Evolutionary conservation across 2,797 vertebrate species (phyloP).

Genomic region (Malurus splendens): DNA sequence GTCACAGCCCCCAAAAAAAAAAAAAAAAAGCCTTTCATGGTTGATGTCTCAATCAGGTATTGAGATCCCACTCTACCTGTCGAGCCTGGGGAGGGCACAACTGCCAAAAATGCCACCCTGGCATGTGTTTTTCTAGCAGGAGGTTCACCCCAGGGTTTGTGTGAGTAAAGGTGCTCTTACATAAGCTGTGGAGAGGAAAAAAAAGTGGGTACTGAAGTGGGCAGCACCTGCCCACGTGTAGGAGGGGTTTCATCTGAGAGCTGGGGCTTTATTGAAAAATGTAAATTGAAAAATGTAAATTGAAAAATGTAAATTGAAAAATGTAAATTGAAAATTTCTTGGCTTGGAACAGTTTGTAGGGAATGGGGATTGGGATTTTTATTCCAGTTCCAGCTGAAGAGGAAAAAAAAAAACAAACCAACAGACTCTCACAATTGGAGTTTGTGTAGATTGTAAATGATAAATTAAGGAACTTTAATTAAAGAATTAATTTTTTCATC

Average conservation of each 20-base stretch:
- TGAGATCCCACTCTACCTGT: not conserved
- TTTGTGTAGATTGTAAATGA: not conserved
- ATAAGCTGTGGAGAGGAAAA: not conserved
- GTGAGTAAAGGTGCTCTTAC: not conserved
- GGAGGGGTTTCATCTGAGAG: not conserved
- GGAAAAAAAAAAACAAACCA: fast-evolving
- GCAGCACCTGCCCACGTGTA: not conserved
- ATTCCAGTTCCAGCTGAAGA: not conserved
- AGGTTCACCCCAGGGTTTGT: fast-evolving
- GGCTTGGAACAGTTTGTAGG: not conserved
- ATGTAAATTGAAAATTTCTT: not conserved
- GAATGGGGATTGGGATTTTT: not conserved
- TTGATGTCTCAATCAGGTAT: not conserved
- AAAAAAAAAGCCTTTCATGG: not conserved
- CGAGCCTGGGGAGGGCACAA: not conserved
- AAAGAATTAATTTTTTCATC: not conserved
- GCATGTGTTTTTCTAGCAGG: fast-evolving
- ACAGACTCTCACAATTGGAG: fast-evolving
- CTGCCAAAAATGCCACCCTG: not conserved
- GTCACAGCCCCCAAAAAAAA: not conserved
- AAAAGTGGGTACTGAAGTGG: not conserved
- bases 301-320: not conserved
- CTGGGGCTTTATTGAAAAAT: not conserved
- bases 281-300: not conserved
- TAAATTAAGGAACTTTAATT: not conserved